These are phyloP conservation scores for Fragum fragum DNA, from an alignment of 2,888 invertebrate genomes.

Conservation along the genomic window DNA sequence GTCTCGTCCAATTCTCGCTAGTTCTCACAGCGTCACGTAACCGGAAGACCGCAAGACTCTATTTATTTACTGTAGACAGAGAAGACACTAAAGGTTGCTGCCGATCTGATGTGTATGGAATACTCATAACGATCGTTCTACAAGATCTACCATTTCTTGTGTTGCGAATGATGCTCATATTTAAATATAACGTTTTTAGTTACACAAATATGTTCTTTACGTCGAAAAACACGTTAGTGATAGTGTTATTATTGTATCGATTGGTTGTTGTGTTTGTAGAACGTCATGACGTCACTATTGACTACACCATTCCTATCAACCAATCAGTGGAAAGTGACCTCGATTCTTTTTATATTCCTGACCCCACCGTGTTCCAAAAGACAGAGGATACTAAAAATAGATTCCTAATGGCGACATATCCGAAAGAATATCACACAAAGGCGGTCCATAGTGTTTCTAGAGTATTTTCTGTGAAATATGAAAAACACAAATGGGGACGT, in stretches of 20 bases:
- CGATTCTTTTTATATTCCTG: slow-evolving; percentile 28
- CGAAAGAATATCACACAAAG: slow-evolving; percentile 27
- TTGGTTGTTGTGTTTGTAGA: slow-evolving; percentile 88
- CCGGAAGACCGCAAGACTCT: slow-evolving; percentile 72
- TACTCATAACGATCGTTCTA: slow-evolving; percentile 94
- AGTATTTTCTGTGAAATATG: slow-evolving; percentile 60
- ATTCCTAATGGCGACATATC: slow-evolving; percentile 37
- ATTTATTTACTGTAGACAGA: slow-evolving; percentile 1
- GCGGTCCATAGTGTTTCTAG: slow-evolving; percentile 38
- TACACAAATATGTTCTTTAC: slow-evolving; percentile 99
- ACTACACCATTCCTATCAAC: slow-evolving; percentile 25
- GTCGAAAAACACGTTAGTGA: slow-evolving; percentile 96
- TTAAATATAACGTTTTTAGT: slow-evolving; percentile 95
- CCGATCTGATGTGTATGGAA: slow-evolving; percentile 94
- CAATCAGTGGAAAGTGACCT: slow-evolving; percentile 30
- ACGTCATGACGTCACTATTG: slow-evolving; percentile 22
- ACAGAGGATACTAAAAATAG: slow-evolving; percentile 41
- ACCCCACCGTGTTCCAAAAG: slow-evolving; percentile 33
- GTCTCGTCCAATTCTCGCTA: slow-evolving; percentile 96
- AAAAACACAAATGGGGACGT: slow-evolving; percentile 67
- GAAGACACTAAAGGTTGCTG: slow-evolving; percentile 89
- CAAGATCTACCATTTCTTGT: slow-evolving; percentile 95
- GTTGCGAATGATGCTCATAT: slow-evolving; percentile 93
- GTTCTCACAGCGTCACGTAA: slow-evolving; percentile 94
- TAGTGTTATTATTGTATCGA: slow-evolving; percentile 94